phyloP scores from a whole-genome alignment of 2,797 vertebrate genomes.

The Staurois parvus region DNA sequence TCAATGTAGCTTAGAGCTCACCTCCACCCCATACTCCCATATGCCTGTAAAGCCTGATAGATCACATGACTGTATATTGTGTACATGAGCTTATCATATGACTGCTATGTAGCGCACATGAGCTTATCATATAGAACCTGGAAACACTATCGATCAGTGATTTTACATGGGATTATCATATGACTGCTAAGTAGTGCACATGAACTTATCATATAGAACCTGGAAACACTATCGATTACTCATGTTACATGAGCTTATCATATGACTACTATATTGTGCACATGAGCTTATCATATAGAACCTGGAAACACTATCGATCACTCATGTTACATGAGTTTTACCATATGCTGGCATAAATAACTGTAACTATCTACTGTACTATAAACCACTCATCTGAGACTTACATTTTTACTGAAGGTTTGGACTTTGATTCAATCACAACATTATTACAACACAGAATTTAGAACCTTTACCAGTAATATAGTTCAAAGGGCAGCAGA shows the following conservation, averaged over 20 bases:
- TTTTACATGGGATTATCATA: background rate
- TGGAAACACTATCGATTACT: background rate
- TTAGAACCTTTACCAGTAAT: background rate
- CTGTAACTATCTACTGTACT: background rate
- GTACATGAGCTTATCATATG: too few species aligned
- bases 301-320: background rate
- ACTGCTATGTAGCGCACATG: background rate
- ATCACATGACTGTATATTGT: background rate
- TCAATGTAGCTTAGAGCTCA: slow-evolving; percentile 12
- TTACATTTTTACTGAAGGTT: background rate
- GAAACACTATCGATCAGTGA: background rate
- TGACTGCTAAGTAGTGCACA: background rate
- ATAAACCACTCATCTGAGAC: background rate
- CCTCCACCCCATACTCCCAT: slow-evolving; percentile 12
- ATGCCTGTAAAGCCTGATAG: background rate
- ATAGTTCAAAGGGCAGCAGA: background rate
- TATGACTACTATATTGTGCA: background rate
- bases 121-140: background rate
- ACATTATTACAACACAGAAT: background rate
- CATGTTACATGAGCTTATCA: background rate
- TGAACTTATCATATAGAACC: background rate
- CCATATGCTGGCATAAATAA: background rate
- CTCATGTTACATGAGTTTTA: background rate
- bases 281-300: background rate
- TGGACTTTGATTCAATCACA: background rate